phyloP scores from a whole-genome alignment of 2,113 vertebrate genomes.

The Myrmecobius fasciatus region DNA sequence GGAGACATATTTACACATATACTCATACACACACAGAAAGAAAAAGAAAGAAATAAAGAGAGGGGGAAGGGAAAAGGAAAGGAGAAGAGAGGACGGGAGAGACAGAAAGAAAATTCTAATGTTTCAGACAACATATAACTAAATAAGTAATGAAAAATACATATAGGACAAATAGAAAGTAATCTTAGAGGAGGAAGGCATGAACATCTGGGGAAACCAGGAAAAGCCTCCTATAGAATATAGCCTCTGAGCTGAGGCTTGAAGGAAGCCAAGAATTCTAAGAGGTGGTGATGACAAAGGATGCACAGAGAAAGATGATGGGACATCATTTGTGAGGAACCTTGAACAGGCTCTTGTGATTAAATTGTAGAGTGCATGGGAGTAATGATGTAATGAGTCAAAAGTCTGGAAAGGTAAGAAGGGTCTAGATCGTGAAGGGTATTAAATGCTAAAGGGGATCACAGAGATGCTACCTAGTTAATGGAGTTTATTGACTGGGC shows the following conservation, averaged over 20 bases:
- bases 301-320: not conserved
- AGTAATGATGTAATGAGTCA: not conserved
- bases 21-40: no score
- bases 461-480: not conserved
- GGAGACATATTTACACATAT: no score
- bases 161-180: not conserved
- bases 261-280: not conserved
- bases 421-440: not conserved
- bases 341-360: not conserved
- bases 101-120: not conserved
- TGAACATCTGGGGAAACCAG: not conserved
- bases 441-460: not conserved
- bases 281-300: not conserved
- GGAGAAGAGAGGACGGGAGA: no score
- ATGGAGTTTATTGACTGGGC: not conserved
- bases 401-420: not conserved
- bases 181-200: not conserved
- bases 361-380: not conserved
- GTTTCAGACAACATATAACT: not conserved
- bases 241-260: no score
- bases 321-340: not conserved
- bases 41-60: no score
- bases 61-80: no score
- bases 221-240: no score
- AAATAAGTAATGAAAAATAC: not conserved